phyloP scores from a whole-genome alignment of 2,797 vertebrate genomes.

The Pseudopleuronectes americanus region DNA sequence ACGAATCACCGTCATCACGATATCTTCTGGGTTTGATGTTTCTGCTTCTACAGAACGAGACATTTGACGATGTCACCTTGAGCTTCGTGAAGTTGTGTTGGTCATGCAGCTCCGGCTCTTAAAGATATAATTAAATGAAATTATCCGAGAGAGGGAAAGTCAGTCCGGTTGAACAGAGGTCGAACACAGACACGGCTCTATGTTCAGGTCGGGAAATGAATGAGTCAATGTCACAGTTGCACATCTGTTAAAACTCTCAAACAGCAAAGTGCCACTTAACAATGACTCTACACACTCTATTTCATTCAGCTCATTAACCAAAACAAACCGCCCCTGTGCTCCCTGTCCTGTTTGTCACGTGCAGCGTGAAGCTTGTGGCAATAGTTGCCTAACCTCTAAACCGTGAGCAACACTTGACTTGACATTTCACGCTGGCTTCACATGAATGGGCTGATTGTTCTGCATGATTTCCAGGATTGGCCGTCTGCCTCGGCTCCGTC shows the following conservation, averaged over 20 bases:
- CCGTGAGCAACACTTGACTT: conserved; percentile 68
- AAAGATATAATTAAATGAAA: too few species aligned
- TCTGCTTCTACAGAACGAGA: not conserved
- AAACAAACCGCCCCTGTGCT: conserved; percentile 51
- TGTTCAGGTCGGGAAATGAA: too few species aligned
- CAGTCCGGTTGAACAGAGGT: too few species aligned
- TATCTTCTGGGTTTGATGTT: not conserved
- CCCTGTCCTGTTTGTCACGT: conserved; percentile 28
- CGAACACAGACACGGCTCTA: too few species aligned
- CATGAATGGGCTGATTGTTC: conserved; percentile 78
- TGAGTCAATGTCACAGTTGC: too few species aligned
- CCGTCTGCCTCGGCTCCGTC: conserved; percentile 48
- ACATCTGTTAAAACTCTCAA: too few species aligned
- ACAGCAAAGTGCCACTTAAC: not conserved
- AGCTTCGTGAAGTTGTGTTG: not conserved
- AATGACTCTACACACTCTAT: not conserved
- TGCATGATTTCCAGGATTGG: conserved; percentile 59
- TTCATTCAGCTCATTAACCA: conserved; percentile 16
- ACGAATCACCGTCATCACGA: not conserved
- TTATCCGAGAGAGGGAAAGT: too few species aligned
- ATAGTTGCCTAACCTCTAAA: conserved; percentile 70
- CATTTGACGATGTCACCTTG: not conserved
- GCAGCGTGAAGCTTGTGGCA: conserved; percentile 30
- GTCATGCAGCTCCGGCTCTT: too few species aligned
- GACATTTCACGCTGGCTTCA: conserved; percentile 69